Percentiles rank a stretch among this genome's conserved stretches.
Evolutionary conservation across 2,797 vertebrate species (phyloP).

Genomic region (Lagorchestes hirsutus): DNA sequence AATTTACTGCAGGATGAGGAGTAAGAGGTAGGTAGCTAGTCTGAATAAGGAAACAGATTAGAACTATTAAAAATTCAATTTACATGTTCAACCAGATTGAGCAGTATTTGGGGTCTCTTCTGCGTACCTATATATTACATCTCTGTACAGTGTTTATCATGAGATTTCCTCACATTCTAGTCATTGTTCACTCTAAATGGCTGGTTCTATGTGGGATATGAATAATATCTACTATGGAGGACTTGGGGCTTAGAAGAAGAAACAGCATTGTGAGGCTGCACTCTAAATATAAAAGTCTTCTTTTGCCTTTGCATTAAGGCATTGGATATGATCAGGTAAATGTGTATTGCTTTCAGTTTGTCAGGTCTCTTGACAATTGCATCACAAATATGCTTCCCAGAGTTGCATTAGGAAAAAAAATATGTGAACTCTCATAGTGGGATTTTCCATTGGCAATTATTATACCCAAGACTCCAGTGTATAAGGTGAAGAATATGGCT

Average conservation of each 20-base stretch:
- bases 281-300: background rate
- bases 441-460: slow-evolving; percentile 33
- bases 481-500: background rate
- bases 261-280: background rate
- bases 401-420: background rate
- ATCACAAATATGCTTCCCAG: background rate
- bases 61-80: background rate
- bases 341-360: background rate
- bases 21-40: background rate
- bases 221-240: background rate
- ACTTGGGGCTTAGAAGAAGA: background rate
- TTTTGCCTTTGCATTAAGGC: background rate
- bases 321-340: background rate
- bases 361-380: background rate
- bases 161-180: background rate
- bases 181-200: background rate
- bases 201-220: background rate
- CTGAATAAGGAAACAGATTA: background rate
- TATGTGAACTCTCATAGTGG: slow-evolving; percentile 38
- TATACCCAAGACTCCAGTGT: slow-evolving; percentile 5
- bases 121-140: background rate
- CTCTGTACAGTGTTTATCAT: background rate
- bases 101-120: background rate
- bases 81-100: background rate
- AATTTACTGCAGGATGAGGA: background rate